Evolutionary conservation across 2,113 vertebrate species (phyloP).

Genomic region (Zootoca vivipara): DNA sequence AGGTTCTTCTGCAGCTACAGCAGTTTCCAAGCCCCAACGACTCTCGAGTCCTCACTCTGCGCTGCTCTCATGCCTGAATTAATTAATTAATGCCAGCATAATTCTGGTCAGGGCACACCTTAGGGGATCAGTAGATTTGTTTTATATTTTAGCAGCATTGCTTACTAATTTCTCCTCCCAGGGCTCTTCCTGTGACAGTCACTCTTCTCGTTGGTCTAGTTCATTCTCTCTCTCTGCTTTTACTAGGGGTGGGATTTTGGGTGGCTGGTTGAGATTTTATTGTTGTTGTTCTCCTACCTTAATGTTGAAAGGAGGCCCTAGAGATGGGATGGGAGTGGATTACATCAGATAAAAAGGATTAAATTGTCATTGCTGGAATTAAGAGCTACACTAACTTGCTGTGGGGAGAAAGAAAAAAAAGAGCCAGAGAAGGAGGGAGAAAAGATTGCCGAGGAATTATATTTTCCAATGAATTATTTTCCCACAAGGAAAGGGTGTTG

Average conservation of each 20-base stretch:
- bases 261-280: slow-evolving; percentile 25
- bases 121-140: not conserved
- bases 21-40: no score
- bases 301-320: slow-evolving; percentile 49
- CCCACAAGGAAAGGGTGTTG: not conserved
- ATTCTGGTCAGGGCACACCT: not conserved
- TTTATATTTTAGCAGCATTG: not conserved
- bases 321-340: slow-evolving; percentile 42
- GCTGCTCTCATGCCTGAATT: no score
- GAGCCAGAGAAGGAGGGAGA: slow-evolving; percentile 1
- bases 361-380: slow-evolving; percentile 22
- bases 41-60: no score
- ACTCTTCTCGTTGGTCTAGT: slow-evolving; percentile 66
- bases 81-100: not conserved
- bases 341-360: slow-evolving; percentile 28
- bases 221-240: slow-evolving; percentile 45
- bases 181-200: slow-evolving; percentile 20
- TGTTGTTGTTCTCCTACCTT: slow-evolving; percentile 49
- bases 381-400: not conserved
- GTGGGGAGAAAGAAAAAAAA: not conserved
- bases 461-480: slow-evolving; percentile 47
- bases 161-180: slow-evolving; percentile 39
- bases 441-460: not conserved
- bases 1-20: no score
- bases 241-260: slow-evolving; percentile 43